Evolutionary conservation across 2,888 invertebrate genomes (phyloP), one percentile per base, ranked within the genome.

Genomic region (Camponotus fellah): DNA sequence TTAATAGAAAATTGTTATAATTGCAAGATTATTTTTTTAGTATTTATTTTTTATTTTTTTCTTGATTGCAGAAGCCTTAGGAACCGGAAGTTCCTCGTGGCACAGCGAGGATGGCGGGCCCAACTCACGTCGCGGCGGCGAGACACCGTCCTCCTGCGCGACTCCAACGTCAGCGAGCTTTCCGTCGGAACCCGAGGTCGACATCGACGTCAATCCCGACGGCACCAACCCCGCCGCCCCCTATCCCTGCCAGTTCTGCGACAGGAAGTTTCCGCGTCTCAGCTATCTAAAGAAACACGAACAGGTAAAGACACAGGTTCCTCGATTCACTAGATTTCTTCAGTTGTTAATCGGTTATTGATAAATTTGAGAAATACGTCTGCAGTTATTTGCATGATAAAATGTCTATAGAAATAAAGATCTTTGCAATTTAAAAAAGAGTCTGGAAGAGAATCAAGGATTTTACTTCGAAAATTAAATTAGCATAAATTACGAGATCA

Each of bases 271-370:
- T 95, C 97, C 98, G 26, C 96, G 98, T 91, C 97, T 97, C 89
- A 97, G 97, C 88, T 97, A 98, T 95, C 96, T 98, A 91, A 98
- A 98, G 95, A 97, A 98, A 95, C 98, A 98, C 96, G 98, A 98
- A 95, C 98, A 98, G 97, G 98, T 98, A 84, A 75, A 72, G 8
- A 12, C 9, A n/a, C 40, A 65, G n/a, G 0, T 74, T 6, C 17
- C 17, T 66, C 49, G 12, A 37, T 14, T 14, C 32, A 12, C 5
- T 2, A 21, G 34, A 34, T 64, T 32, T 75, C 8, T 1, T 6
- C 21, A 14, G 1, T 32, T 26, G 12, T 5, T 49, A 40, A 12
- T 34, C 12, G 2, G 9, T 75, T 17, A 17, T 53, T 65, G 17
- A 10, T 49, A 53, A 17, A 26, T 64, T 46, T 14, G 4, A 72